Evolutionary conservation across 2,888 invertebrate genomes (phyloP).

Genomic region (Rhopalosiphum nymphaeae): DNA sequence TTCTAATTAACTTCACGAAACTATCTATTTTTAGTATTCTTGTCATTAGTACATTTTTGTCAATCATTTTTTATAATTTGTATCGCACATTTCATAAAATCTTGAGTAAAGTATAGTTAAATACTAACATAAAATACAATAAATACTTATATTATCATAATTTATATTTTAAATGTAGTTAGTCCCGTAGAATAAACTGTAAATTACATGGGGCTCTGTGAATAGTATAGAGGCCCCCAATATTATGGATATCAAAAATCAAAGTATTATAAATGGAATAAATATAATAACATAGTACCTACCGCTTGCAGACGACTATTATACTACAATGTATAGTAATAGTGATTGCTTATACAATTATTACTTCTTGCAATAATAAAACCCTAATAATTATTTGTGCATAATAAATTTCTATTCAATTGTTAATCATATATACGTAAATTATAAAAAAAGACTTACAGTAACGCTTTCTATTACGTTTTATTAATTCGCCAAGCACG

Average conservation of each 20-base stretch:
- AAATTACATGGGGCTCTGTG: background rate
- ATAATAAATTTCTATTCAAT: background rate
- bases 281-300: background rate
- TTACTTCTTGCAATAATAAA: background rate
- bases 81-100: background rate
- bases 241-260: background rate
- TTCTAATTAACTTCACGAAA: background rate
- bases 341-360: background rate
- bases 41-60: background rate
- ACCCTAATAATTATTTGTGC: background rate
- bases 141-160: too few relatives aligned
- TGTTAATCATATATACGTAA: background rate
- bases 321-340: background rate
- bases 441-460: background rate
- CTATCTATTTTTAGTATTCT: background rate
- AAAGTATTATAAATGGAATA: background rate
- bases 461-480: conserved; percentile 2
- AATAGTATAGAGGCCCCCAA: background rate
- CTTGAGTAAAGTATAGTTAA: too few relatives aligned
- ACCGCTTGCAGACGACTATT: background rate
- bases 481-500: conserved; percentile 11
- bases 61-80: background rate
- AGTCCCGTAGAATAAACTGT: background rate
- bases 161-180: too few relatives aligned
- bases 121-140: too few relatives aligned